Conservation (phyloP, 2,113 vertebrate genomes). For the Promerops cafer region DNA sequence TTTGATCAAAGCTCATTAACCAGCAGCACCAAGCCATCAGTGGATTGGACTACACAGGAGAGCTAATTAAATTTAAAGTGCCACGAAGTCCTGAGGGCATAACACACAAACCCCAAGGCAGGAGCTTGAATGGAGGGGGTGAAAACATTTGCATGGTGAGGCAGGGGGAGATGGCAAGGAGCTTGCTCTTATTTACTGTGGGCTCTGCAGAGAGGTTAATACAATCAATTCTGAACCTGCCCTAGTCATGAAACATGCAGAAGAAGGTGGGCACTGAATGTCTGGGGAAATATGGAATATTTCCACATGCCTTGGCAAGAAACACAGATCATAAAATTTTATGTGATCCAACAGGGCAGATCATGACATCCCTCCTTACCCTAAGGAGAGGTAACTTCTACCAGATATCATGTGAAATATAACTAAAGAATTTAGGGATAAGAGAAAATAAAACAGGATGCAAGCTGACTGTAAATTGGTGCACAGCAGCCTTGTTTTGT, state of each 20-base stretch:
- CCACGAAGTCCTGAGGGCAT: neutral
- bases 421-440: neutral
- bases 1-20: slow-evolving; percentile 43
- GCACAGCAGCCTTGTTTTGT: neutral
- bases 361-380: neutral
- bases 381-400: neutral
- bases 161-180: neutral
- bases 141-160: neutral
- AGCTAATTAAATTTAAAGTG: slow-evolving; percentile 55
- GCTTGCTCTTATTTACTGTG: neutral
- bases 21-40: neutral
- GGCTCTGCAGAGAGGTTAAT: neutral
- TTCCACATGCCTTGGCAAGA: neutral
- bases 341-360: neutral
- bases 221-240: neutral
- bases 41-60: slow-evolving; percentile 19
- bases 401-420: neutral
- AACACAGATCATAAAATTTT: neutral
- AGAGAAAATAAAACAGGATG: neutral
- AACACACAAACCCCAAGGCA: neutral
- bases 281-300: neutral
- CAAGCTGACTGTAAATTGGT: neutral
- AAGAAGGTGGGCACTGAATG: neutral
- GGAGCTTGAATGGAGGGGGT: neutral
- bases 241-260: neutral